Conservation (phyloP, 1,140 invertebrate genomes). For the Aphis gossypii region DNA sequence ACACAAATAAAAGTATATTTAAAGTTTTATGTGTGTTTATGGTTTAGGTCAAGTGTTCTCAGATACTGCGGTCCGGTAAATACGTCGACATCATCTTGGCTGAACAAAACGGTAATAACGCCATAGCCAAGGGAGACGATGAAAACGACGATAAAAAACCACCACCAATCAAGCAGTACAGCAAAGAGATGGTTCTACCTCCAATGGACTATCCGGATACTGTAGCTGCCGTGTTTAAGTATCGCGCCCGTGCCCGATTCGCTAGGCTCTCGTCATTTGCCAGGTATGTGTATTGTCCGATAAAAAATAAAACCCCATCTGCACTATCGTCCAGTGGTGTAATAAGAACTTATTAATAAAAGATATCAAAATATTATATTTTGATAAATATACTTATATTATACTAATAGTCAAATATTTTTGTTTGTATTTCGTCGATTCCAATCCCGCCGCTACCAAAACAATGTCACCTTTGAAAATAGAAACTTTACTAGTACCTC, state of each 20-base stretch:
- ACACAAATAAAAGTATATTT: not conserved
- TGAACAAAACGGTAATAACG: not conserved
- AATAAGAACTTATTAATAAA: not conserved
- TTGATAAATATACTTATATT: not conserved
- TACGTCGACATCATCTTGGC: not conserved
- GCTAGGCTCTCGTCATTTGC: constrained; percentile 55
- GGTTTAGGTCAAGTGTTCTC: not conserved
- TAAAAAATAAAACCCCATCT: not conserved
- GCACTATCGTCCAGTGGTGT: not conserved
- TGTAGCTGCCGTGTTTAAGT: not conserved
- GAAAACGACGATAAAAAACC: not conserved
- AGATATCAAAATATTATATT: no score
- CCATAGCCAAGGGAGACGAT: not conserved
- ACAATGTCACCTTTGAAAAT: not conserved
- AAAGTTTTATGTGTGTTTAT: not conserved
- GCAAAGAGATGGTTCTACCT: not conserved
- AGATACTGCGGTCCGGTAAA: constrained; percentile 7
- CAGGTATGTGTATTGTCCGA: not conserved
- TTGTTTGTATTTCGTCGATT: not conserved
- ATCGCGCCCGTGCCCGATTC: constrained; percentile 59
- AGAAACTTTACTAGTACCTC: not conserved
- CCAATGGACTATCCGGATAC: constrained; percentile 34
- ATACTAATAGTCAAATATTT: not conserved
- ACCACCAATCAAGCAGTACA: not conserved
- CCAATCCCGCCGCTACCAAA: not conserved